A percentile compares a stretch with the other conserved stretches of the same genome.
Evolutionary conservation across 1,140 invertebrate genomes (phyloP).

Genomic region (Papilio xuthus): DNA sequence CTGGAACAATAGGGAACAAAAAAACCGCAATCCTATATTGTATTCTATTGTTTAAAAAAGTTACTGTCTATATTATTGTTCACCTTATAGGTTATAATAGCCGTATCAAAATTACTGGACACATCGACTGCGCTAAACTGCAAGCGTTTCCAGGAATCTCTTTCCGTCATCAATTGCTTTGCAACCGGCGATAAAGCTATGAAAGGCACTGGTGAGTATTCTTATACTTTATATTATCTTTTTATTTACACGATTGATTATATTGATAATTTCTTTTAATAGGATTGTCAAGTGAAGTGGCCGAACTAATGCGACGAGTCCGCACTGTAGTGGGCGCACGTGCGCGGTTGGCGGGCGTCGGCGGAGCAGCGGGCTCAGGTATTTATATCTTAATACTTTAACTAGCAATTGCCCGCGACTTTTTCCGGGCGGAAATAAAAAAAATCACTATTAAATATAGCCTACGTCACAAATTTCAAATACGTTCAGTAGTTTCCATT

Average conservation of each 20-base stretch:
- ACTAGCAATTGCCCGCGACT: no score
- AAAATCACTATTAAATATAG: no score
- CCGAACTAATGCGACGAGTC: slow-evolving; percentile 95
- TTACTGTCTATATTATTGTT: slow-evolving; percentile 6
- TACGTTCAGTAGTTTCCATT: no score
- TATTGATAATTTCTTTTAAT: slow-evolving; percentile 33
- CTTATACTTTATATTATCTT: background rate
- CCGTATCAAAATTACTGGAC: slow-evolving; percentile 94
- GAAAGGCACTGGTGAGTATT: slow-evolving; percentile 88
- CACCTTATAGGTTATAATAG: slow-evolving; percentile 88
- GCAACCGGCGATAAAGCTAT: slow-evolving; percentile 96
- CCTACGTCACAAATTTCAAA: no score
- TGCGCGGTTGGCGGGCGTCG: slow-evolving; percentile 94
- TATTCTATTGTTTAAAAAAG: no score
- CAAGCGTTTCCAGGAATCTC: slow-evolving; percentile 93
- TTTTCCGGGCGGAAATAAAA: no score
- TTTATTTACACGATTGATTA: background rate
- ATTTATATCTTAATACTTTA: background rate
- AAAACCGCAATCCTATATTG: no score
- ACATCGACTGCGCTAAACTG: slow-evolving; percentile 93
- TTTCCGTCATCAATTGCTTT: slow-evolving; percentile 96
- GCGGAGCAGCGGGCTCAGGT: slow-evolving; percentile 77
- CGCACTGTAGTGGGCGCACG: slow-evolving; percentile 97
- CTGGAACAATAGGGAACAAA: no score
- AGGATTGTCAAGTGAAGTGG: slow-evolving; percentile 93